These are phyloP conservation scores for Autographa pulchrina DNA, from an alignment of 2,888 invertebrate species.

Conservation along the genomic window DNA sequence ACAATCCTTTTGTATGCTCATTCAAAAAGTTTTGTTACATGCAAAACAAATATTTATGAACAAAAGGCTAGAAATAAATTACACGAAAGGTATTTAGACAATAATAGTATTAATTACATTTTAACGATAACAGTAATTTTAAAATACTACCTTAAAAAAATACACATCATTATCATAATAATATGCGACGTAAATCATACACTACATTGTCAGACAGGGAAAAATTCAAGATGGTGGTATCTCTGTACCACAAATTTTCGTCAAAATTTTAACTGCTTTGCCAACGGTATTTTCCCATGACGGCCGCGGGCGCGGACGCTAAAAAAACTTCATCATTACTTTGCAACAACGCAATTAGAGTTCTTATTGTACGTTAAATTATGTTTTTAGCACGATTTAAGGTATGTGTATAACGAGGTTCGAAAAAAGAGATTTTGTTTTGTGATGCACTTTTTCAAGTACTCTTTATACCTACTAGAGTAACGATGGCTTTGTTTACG, in stretches of 20 bases:
- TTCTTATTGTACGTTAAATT: constrained; percentile 15
- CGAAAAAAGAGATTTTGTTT: neutral
- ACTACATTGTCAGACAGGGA: neutral
- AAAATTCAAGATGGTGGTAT: neutral
- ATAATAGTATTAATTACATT: too few species aligned
- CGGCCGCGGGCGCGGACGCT: neutral
- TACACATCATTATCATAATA: too few species aligned
- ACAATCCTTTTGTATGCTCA: neutral
- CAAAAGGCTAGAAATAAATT: too few species aligned
- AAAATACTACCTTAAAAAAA: too few species aligned
- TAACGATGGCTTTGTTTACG: too few species aligned
- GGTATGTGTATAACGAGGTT: neutral
- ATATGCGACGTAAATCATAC: neutral
- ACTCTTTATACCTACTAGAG: neutral
- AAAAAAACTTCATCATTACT: constrained; percentile 15
- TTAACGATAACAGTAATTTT: too few species aligned
- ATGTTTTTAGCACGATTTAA: constrained; percentile 5
- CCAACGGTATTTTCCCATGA: neutral
- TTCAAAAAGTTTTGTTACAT: neutral
- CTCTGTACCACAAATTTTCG: constrained; percentile 1
- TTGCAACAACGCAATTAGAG: constrained; percentile 9
- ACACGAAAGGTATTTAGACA: too few species aligned
- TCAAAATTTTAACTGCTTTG: neutral
- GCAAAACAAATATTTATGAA: neutral
- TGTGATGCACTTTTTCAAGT: neutral